Conservation (phyloP, 2,888 invertebrate species). For the Endomychus coccineus region DNA sequence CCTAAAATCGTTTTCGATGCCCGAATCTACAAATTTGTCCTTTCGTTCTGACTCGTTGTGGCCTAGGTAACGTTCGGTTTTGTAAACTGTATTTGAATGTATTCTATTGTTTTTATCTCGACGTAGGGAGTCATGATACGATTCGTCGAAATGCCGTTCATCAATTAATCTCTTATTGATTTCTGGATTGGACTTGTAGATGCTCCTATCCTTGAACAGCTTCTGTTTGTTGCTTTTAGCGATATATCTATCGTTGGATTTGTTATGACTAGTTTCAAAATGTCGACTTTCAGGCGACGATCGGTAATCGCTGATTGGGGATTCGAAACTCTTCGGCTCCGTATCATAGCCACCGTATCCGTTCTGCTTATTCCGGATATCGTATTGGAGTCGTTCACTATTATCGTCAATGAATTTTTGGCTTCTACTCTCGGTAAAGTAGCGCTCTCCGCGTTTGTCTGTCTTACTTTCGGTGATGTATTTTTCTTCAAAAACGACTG, state of each 20-base stretch:
- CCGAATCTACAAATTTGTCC: constrained; percentile 66
- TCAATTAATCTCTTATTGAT: constrained; percentile 35
- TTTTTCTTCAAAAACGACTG: constrained; percentile 48
- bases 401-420: constrained; percentile 42
- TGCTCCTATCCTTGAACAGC: constrained; percentile 43
- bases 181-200: constrained; percentile 57
- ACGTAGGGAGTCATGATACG: constrained; percentile 55
- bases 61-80: constrained; percentile 43
- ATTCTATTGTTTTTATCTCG: constrained; percentile 49
- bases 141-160: constrained; percentile 28
- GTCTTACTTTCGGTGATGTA: constrained; percentile 48
- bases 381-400: constrained; percentile 30
- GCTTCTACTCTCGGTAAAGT: constrained; percentile 42
- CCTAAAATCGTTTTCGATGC: constrained; percentile 73
- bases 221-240: constrained; percentile 28
- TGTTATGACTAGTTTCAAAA: constrained; percentile 36
- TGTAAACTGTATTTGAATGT: constrained; percentile 34
- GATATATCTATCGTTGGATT: constrained; percentile 29
- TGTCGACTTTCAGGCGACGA: constrained; percentile 52
- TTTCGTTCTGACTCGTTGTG: constrained; percentile 48
- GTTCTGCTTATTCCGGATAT: constrained; percentile 18
- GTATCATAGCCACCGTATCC: constrained; percentile 42
- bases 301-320: constrained; percentile 52
- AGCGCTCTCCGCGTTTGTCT: constrained; percentile 45
- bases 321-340: constrained; percentile 63